Conservation (phyloP, 2,113 vertebrate species). For the Brachirus orientalis region DNA sequence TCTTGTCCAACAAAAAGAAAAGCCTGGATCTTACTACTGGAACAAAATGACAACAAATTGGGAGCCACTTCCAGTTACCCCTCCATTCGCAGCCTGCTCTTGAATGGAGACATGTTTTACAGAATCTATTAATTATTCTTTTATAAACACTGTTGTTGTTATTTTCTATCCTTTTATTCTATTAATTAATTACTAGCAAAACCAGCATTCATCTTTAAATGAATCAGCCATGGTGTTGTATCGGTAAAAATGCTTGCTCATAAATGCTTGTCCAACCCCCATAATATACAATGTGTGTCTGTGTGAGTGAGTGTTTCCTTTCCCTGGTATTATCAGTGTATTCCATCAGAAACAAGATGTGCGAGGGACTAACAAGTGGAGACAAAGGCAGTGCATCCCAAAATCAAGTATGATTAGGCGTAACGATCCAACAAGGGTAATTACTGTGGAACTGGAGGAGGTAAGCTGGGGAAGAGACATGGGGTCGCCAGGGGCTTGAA, state of each 20-base stretch:
- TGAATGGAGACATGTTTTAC: slow-evolving; percentile 65
- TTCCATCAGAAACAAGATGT: slow-evolving; percentile 70
- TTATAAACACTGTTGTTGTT: slow-evolving; percentile 59
- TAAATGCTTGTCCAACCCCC: slow-evolving; percentile 44
- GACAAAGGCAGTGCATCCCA: slow-evolving; percentile 76
- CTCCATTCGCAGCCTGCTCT: slow-evolving; percentile 58
- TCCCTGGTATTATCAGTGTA: slow-evolving; percentile 65
- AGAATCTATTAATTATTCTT: slow-evolving; percentile 73
- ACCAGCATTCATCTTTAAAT: slow-evolving; percentile 71
- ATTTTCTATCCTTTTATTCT: slow-evolving; percentile 42
- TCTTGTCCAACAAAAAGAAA: slow-evolving; percentile 76
- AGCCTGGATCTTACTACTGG: slow-evolving; percentile 82
- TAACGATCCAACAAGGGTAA: slow-evolving; percentile 79
- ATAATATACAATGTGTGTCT: slow-evolving; percentile 26
- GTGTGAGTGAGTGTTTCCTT: slow-evolving; percentile 28
- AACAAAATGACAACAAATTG: slow-evolving; percentile 85
- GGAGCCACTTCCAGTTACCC: slow-evolving; percentile 68
- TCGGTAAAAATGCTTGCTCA: slow-evolving; percentile 43
- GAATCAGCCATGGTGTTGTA: slow-evolving; percentile 66
- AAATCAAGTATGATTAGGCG: slow-evolving; percentile 83
- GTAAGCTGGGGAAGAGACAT: slow-evolving; percentile 56
- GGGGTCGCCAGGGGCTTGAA: slow-evolving; percentile 58
- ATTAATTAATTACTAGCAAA: slow-evolving; percentile 72
- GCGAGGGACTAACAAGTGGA: slow-evolving; percentile 76
- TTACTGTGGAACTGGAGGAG: slow-evolving; percentile 70